phyloP scores from a whole-genome alignment of 2,888 invertebrate species.

The Suillia variegata region DNA sequence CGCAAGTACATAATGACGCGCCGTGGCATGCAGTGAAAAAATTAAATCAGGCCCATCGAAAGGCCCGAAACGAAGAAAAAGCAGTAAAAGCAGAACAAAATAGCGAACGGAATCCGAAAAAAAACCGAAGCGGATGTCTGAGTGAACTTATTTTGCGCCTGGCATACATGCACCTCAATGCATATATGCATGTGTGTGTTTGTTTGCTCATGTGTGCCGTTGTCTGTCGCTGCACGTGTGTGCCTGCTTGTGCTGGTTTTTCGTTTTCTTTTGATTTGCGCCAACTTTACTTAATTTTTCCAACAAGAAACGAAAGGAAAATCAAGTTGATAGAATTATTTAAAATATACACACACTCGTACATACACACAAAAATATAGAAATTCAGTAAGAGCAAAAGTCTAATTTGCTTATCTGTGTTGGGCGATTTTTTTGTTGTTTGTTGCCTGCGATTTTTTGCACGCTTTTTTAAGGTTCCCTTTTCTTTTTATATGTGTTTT shows the following conservation, averaged over 20 bases:
- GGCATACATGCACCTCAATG: no score
- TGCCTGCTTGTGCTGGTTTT: neutral
- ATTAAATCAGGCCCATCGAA: neutral
- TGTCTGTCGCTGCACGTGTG: no score
- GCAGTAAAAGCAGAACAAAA: no score
- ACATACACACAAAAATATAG: no score
- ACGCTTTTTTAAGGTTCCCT: no score
- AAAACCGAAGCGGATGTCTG: no score
- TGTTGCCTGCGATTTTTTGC: neutral
- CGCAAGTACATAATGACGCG: neutral
- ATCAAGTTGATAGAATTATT: neutral
- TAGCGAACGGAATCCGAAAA: no score
- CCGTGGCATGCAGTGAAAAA: neutral
- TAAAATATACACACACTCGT: no score
- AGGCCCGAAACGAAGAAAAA: neutral
- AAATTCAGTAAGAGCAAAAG: slow-evolving; percentile 28
- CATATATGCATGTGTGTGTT: neutral
- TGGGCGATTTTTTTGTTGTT: slow-evolving; percentile 26
- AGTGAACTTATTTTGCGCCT: no score
- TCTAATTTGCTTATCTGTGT: slow-evolving; percentile 33
- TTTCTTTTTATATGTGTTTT: no score
- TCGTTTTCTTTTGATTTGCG: neutral
- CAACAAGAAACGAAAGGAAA: slow-evolving; percentile 2
- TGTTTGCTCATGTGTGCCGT: no score
- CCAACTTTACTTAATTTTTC: neutral